A percentile compares a stretch with the other conserved stretches of the same genome.
These are phyloP conservation scores for Gambusia affinis DNA, from an alignment of 2,113 vertebrate species.

Conservation along the genomic window DNA sequence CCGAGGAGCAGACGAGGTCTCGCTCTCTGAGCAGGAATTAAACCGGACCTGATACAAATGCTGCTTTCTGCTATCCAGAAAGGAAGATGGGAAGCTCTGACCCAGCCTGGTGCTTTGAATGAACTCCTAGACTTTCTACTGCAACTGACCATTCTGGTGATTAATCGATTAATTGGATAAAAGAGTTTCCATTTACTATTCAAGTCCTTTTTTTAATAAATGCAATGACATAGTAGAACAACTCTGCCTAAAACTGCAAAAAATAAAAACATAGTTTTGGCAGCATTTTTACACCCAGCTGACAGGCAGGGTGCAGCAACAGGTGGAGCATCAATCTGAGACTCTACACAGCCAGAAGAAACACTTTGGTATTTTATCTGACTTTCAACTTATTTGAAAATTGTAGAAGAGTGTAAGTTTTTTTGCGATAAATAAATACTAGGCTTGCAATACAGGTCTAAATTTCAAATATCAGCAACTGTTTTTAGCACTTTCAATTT, in stretches of 20 bases:
- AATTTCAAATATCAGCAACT: background rate
- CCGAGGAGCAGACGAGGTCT: conserved; percentile 1
- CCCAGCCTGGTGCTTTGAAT: background rate
- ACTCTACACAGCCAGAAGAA: background rate
- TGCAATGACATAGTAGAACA: background rate
- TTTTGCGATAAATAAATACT: too few relatives aligned
- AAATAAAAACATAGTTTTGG: too few relatives aligned
- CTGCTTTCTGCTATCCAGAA: background rate
- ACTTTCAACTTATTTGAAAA: background rate
- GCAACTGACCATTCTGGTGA: too few relatives aligned
- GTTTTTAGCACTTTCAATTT: too few relatives aligned
- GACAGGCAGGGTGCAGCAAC: too few relatives aligned
- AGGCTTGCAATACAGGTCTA: background rate
- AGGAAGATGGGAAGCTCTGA: background rate
- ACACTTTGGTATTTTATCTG: background rate
- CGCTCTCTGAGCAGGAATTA: background rate
- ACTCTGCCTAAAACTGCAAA: too few relatives aligned
- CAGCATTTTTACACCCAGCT: too few relatives aligned
- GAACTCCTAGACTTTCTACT: too few relatives aligned
- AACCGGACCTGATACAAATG: background rate
- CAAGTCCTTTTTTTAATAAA: too few relatives aligned
- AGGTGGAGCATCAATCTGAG: too few relatives aligned
- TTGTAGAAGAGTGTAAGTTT: background rate
- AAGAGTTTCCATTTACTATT: too few relatives aligned
- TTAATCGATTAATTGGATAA: too few relatives aligned